These are phyloP conservation scores for Cacatua alba DNA, from an alignment of 2,113 vertebrate species.

Conservation along the genomic window DNA sequence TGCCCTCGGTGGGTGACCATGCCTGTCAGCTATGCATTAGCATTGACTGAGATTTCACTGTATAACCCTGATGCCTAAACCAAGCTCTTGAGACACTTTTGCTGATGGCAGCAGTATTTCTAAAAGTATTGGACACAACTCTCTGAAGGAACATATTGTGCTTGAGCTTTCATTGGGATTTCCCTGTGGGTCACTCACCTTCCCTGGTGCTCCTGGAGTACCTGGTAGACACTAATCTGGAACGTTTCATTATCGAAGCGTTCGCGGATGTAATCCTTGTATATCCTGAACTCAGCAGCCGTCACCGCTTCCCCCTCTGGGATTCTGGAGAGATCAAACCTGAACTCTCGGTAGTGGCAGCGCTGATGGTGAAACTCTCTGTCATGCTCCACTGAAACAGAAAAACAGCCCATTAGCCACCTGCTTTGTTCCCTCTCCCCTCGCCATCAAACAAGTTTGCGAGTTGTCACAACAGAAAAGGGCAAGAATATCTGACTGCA, in stretches of 20 bases:
- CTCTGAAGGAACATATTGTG: neutral
- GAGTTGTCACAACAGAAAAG: constrained; percentile 27
- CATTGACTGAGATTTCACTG: accelerated
- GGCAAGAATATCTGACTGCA: constrained; percentile 54
- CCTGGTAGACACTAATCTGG: constrained; percentile 90
- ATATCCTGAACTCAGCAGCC: constrained; percentile 92
- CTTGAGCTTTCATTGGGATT: accelerated
- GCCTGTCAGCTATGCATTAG: accelerated
- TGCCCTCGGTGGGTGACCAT: accelerated
- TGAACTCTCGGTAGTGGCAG: constrained; percentile 86
- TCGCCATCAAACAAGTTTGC: neutral
- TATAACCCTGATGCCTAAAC: too few relatives aligned
- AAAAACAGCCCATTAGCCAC: constrained; percentile 56
- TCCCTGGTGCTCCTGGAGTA: constrained; percentile 83
- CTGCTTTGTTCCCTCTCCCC: constrained; percentile 48
- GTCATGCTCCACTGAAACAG: constrained; percentile 85
- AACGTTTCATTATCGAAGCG: constrained; percentile 89
- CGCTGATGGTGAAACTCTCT: constrained; percentile 84
- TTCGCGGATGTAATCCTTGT: constrained; percentile 88
- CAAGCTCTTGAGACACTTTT: neutral
- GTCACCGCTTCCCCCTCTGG: constrained; percentile 92
- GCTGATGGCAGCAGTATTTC: neutral
- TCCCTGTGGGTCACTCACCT: constrained; percentile 74
- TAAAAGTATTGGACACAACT: accelerated
- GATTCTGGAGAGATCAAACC: constrained; percentile 92